Base-by-base conservation (phyloP, 2,113 vertebrate genomes). In the Hydrolagus affinis region DNA sequence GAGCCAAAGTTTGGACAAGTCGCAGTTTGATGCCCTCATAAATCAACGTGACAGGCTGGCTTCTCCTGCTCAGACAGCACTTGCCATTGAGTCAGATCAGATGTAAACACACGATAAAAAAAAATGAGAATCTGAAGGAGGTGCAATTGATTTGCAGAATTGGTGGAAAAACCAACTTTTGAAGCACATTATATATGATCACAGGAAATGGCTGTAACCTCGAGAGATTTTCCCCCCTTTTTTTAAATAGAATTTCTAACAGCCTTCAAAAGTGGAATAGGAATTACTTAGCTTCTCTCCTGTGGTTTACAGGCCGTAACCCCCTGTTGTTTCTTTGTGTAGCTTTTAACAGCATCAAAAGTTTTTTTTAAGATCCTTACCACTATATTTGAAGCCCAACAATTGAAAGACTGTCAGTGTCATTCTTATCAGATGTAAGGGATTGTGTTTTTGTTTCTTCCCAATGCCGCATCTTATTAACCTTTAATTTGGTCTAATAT, bases 271-370 rank as follows among this genome's bases (percentile, higher is more conserved):
- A 97, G 96, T 95, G 95, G 96, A 96, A 95, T 94, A 95, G 96
- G 96, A 97, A 98, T 97, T 95, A 95, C 93, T 94, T 95, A 93
- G 95, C 89, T 93, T 96, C 95, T 97, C 96, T 96, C 97, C 96
- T 93, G 96, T 94, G 95, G 96, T 95, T 96, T 90, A 87, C 94
- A 96, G 94, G 97, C 97, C 96, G 97, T 98, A 97, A 95, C 96
- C 98, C 97, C 98, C 97, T 96, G 97, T 97, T 97, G 98, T 96
- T 97, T 95, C 98, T 98, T 98, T 98, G 96, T 98, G 95, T 95
- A 94, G 93, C 95, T 96, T 98, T 98, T 97, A 97, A 97, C 98
- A 96, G 96, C 96, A 94, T 98, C 96, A 96, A 95, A 96, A 96
- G 96, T 95, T 80, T 95, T 95, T 97, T 96, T 91, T 95, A 97